These are phyloP conservation scores for Pteronotus mesoamericanus DNA, from an alignment of 2,797 vertebrate genomes.

Conservation along the genomic window DNA sequence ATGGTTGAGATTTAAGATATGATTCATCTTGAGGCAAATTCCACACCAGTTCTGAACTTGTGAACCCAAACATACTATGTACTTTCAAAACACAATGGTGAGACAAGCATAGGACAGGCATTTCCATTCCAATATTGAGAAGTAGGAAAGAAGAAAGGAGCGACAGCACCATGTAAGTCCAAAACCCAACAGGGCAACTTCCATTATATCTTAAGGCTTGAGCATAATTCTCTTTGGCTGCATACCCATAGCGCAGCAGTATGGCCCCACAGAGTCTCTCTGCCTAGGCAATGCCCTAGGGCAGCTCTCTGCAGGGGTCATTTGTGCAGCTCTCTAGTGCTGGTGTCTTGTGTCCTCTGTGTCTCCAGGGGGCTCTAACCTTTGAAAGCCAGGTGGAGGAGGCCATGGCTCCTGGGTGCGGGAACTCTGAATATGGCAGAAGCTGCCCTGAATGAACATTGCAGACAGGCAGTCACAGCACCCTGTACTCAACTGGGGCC, in stretches of 20 bases:
- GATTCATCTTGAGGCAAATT: not conserved
- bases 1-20: not conserved
- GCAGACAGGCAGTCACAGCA: not conserved
- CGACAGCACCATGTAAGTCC: not conserved
- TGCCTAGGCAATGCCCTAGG: too few relatives aligned
- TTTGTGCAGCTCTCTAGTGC: not conserved
- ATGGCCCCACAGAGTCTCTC: not conserved
- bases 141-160: not conserved
- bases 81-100: not conserved
- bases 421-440: not conserved
- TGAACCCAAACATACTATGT: not conserved
- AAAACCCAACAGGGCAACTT: not conserved
- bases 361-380: not conserved
- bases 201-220: not conserved
- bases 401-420: not conserved
- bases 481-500: not conserved
- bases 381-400: not conserved
- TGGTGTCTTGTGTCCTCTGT: rapidly evolving
- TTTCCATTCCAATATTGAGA: not conserved
- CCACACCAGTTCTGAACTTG: not conserved
- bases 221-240: not conserved
- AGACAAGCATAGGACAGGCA: not conserved
- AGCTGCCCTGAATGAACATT: not conserved
- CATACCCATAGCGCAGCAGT: not conserved
- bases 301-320: not conserved